Percentiles rank a stretch among this genome's conserved stretches.
Conservation (phyloP, 2,113 vertebrate genomes). For the Nannobrachium achirus region DNA sequence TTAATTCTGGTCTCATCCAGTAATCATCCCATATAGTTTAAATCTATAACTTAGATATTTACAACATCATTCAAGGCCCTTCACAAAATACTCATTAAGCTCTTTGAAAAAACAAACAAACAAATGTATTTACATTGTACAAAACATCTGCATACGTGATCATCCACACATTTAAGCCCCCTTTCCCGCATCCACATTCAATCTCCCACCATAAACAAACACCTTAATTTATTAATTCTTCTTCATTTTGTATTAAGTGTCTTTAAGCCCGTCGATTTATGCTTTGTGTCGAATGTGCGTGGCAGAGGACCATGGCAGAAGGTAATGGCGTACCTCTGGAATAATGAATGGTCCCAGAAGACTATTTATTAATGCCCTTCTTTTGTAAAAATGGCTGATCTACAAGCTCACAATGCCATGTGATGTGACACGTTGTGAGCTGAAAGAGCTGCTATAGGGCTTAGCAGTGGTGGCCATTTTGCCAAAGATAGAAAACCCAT, state of each 20-base stretch:
- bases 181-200: slow-evolving; percentile 18
- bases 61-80: slow-evolving; percentile 70
- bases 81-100: slow-evolving; percentile 52
- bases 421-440: too few relatives aligned
- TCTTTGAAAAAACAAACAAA: slow-evolving; percentile 65
- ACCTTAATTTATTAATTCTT: not conserved
- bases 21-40: slow-evolving; percentile 51
- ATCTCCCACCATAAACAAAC: too few relatives aligned
- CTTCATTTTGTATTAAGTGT: slow-evolving; percentile 12
- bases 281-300: not conserved
- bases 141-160: slow-evolving; percentile 71
- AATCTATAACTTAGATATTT: slow-evolving; percentile 80
- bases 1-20: slow-evolving; percentile 54
- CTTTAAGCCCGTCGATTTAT: not conserved
- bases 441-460: too few relatives aligned
- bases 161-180: slow-evolving; percentile 37
- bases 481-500: too few relatives aligned
- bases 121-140: slow-evolving; percentile 76
- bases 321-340: too few relatives aligned
- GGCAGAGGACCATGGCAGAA: not conserved
- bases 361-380: too few relatives aligned
- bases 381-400: too few relatives aligned
- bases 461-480: too few relatives aligned
- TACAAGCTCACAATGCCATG: too few relatives aligned
- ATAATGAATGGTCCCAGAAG: too few relatives aligned